Percentiles rank a stretch among this genome's conserved stretches.
Conservation (phyloP, 2,888 invertebrate genomes). For the Buathra laborator region DNA sequence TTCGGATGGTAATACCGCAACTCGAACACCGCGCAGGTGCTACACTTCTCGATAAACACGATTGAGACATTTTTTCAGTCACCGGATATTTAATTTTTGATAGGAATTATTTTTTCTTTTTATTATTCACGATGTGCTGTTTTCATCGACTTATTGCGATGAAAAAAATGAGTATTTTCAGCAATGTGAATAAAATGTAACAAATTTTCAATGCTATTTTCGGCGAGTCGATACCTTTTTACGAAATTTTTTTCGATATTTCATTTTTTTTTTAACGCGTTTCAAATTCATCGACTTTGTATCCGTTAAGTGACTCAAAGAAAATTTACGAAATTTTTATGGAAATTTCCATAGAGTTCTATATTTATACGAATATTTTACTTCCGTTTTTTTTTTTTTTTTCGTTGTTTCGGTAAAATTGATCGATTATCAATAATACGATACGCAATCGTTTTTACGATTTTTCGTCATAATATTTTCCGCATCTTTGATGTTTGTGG, state of each 20-base stretch:
- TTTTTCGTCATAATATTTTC: too few relatives aligned
- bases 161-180: not conserved
- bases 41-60: not conserved
- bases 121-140: not conserved
- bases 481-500: not conserved
- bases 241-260: not conserved
- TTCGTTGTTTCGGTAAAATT: too few relatives aligned
- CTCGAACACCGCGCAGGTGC: not conserved
- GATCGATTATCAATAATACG: too few relatives aligned
- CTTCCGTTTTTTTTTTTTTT: too few relatives aligned
- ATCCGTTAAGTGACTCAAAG: not conserved
- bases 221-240: not conserved
- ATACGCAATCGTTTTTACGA: too few relatives aligned
- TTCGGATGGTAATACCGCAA: not conserved
- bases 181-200: not conserved
- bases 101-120: conserved; percentile 4
- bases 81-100: not conserved
- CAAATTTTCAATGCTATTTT: not conserved
- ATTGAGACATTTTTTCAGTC: conserved; percentile 18
- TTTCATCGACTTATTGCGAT: not conserved
- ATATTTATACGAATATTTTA: too few relatives aligned
- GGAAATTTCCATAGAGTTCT: too few relatives aligned
- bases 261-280: not conserved
- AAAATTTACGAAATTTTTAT: not conserved
- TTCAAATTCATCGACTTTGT: not conserved